Evolutionary conservation across 2,888 invertebrate genomes (phyloP).

Genomic region (Tenthredo mesomela): DNA sequence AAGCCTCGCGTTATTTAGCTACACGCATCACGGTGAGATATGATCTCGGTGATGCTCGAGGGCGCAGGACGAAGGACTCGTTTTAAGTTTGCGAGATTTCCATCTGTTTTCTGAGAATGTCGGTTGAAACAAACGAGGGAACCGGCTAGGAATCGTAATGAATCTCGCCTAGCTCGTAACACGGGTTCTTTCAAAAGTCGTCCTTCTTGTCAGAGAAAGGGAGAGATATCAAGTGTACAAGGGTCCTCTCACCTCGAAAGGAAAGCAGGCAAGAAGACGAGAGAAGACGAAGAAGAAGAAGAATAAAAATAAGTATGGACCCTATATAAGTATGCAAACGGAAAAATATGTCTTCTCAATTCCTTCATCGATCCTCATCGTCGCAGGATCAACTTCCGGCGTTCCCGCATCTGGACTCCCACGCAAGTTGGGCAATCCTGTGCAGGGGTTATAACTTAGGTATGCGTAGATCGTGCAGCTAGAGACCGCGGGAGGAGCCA

Average conservation of each 20-base stretch:
- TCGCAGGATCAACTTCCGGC: neutral
- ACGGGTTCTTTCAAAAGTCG: neutral
- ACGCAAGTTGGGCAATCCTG: slow-evolving; percentile 22
- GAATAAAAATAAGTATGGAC: too few relatives aligned
- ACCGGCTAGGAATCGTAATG: slow-evolving; percentile 48
- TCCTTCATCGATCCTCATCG: neutral
- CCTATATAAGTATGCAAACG: too few relatives aligned
- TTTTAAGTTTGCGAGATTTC: slow-evolving; percentile 73
- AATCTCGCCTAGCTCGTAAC: slow-evolving; percentile 34
- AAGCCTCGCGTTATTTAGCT: slow-evolving; percentile 18
- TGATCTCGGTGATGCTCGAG: slow-evolving; percentile 14
- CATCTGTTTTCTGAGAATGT: slow-evolving; percentile 75
- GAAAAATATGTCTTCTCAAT: neutral
- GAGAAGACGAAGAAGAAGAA: too few relatives aligned
- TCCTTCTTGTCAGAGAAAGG: neutral
- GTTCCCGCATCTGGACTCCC: neutral
- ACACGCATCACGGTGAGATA: slow-evolving; percentile 39
- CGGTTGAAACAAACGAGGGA: slow-evolving; percentile 67
- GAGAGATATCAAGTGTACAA: neutral
- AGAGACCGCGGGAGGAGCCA: neutral
- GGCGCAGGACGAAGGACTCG: slow-evolving; percentile 32
- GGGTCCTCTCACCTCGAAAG: slow-evolving; percentile 18
- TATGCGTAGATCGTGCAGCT: slow-evolving; percentile 15
- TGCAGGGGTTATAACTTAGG: neutral
- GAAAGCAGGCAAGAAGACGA: neutral